Base-by-base conservation (phyloP, 2,113 vertebrate species). In the Spea bombifrons region DNA sequence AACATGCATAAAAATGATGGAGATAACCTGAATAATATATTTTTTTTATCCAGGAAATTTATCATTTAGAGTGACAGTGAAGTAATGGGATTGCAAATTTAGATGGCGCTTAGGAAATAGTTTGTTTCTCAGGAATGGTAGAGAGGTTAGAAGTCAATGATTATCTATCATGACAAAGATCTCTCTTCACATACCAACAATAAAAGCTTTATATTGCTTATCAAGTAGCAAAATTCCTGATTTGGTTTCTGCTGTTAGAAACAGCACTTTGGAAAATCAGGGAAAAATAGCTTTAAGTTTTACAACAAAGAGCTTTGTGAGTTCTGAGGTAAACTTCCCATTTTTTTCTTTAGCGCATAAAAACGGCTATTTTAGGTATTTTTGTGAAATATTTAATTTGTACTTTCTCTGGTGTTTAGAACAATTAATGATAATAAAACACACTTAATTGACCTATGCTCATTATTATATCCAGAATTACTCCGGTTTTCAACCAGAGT, bases 161-260 rank as follows among this genome's bases (percentile, higher is more conserved):
- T 88, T 89, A 90, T 88, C 89, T 88, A 90, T 92, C 88, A 88
- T 89, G 90, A 87, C 86, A 92, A 89, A 87, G 86, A 59, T 90
- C 88, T 88, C 85, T 78, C 48, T 84, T 84, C 85, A 83, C 89
- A 90, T 78, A 88, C 86, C 87, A 89, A 85, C 86, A 88, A 90
- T 78, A 84, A 89, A 82, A 81, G 81, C 84, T 84, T 84, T 82
- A 73, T 83, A 82, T 88, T 89, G 87, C 88, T 87, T 89, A 83
- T 84, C 86, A 86, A 85, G 79, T 83, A 90, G 84, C 85, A 86
- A 73, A 86, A 75, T 75, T 2, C 55, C 82, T 76, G 67, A 55
- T 83, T 48, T 13, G 70, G 84, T 89, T 88, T 81, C 0, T 3
- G 84, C 75, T 49, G 71, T 83, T 85, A 83, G 61, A 73, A 66